Conservation (phyloP, 2,797 vertebrate genomes). For the Pseudomugil tenellus region DNA sequence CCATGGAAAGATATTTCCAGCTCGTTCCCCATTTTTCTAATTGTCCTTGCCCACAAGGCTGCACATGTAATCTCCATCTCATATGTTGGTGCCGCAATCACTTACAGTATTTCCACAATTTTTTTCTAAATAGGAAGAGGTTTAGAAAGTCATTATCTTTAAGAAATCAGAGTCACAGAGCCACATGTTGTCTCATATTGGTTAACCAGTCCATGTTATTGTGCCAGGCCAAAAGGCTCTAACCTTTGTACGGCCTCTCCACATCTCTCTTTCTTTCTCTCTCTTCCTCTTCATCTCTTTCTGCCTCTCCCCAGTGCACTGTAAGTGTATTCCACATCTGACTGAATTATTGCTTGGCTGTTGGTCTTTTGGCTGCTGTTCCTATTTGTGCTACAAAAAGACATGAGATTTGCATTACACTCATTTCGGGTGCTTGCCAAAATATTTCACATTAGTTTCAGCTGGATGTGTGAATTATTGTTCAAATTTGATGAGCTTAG, state of each 20-base stretch:
- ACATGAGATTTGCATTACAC: conserved; percentile 82
- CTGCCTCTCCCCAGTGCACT: conserved; percentile 49
- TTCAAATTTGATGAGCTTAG: conserved; percentile 82
- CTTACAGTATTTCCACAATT: conserved; percentile 37
- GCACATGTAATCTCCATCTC: conserved; percentile 53
- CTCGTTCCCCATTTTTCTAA: conserved; percentile 46
- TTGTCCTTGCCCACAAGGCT: conserved; percentile 37
- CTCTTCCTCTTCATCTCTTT: conserved; percentile 46
- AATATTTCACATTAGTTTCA: conserved; percentile 83
- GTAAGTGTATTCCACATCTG: conserved; percentile 70
- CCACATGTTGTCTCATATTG: conserved; percentile 61
- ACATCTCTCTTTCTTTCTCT: conserved; percentile 54
- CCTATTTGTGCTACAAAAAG: conserved; percentile 78
- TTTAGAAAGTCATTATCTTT: conserved; percentile 57
- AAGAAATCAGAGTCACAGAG: conserved; percentile 65
- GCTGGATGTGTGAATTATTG: conserved; percentile 83
- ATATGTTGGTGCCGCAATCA: conserved; percentile 57
- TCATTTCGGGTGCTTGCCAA: conserved; percentile 76
- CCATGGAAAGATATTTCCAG: conserved; percentile 43
- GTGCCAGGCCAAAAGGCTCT: conserved; percentile 64
- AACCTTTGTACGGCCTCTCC: conserved; percentile 62
- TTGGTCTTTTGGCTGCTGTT: conserved; percentile 73
- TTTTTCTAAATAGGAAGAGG: conserved; percentile 40
- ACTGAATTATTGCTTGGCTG: conserved; percentile 78
- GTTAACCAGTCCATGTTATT: conserved; percentile 46